Conservation (phyloP, 2,113 vertebrate genomes). For the Edolisoma coerulescens region DNA sequence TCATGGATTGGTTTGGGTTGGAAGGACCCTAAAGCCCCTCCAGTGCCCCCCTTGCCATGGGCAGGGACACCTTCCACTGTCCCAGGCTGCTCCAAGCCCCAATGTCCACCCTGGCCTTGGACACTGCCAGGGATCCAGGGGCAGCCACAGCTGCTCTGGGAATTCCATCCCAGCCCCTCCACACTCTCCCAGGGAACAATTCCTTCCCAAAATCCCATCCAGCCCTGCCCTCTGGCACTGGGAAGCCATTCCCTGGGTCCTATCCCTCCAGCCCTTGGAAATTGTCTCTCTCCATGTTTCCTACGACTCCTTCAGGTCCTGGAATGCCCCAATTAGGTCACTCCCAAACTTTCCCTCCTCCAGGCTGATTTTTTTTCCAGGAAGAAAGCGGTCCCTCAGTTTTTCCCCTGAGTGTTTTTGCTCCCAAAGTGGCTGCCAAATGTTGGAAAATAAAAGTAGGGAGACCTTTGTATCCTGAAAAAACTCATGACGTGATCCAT, state of each 20-base stretch:
- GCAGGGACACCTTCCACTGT: neutral
- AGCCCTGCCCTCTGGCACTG: neutral
- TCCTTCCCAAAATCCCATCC: fast-evolving
- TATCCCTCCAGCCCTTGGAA: fast-evolving
- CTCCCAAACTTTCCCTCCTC: neutral
- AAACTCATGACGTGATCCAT: neutral
- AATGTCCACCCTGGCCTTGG: neutral
- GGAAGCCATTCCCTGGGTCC: neutral
- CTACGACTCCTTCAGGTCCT: neutral
- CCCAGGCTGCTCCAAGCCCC: neutral
- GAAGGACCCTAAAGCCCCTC: neutral
- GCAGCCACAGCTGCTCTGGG: neutral
- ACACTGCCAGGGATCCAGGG: neutral
- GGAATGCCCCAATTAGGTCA: fast-evolving
- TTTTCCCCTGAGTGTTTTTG: neutral
- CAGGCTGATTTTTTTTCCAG: neutral
- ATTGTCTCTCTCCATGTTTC: neutral
- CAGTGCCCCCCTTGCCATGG: neutral
- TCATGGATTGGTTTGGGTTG: neutral
- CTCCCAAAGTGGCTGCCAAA: neutral
- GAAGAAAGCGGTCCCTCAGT: neutral
- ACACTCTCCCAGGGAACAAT: neutral
- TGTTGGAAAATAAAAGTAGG: neutral
- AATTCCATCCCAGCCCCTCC: neutral
- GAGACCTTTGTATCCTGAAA: neutral